Evolutionary conservation across 2,113 vertebrate species (phyloP), one percentile per base, ranked within the genome.

Genomic region (Oreocharis arfaki): DNA sequence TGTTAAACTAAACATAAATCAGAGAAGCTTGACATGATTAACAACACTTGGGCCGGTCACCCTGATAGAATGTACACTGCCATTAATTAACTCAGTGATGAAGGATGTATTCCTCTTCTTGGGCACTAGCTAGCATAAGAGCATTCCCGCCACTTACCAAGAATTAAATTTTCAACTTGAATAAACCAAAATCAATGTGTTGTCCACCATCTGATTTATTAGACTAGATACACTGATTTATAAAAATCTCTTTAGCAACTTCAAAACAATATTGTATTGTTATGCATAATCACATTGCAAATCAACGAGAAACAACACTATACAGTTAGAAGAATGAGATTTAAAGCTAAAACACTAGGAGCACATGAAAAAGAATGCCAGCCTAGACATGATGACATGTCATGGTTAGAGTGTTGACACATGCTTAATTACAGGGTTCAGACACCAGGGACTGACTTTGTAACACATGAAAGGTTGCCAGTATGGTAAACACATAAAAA

Each of bases 81-180:
- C 60, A 55, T 89, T 92, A 93, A 90, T 84, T 95, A 95, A 91
- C 35, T 60, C 82, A 39, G 49, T 53, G 83, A 94, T 84, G 65
- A 96, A 94, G 17, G 20, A 41, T 3, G 57, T 70, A 64, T 86
- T 81, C 74, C 68, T 95, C 76, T 89, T 90, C 75, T 89, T 28
- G 18, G 47, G 55, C 71, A 92, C 46, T 65, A 56, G 68, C 37
- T 70, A 47, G 53, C 76, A 37, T 63, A 67, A 93, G 5, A 95
- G 89, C 67, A 84, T 89, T 90, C 46, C 86, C 35, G 65, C 67
- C 46, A 56, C 75, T 95, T 84, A 84, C 16, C 64, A 93, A 87
- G 82, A 84, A 96, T 75, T 84, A 90, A 18, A 52, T 81, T 89
- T 90, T 75, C 68, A 96, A 5, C 28, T 32, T 32, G 39, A 90